Base-by-base conservation (phyloP, 35 echinoderm and acorn worm species). In the Antedon bifida region DNA sequence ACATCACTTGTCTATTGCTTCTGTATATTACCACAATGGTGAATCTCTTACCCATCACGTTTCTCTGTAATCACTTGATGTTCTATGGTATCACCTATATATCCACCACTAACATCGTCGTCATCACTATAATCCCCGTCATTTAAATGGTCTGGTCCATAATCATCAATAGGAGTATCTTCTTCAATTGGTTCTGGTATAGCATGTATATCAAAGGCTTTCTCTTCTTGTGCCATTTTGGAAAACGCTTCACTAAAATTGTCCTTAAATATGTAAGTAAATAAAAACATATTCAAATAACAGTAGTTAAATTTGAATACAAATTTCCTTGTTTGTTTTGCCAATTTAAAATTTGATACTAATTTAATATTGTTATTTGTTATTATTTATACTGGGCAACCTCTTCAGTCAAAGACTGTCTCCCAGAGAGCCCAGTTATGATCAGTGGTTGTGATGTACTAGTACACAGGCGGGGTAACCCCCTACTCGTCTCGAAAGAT, bases 141-240 rank as follows among this genome's bases (percentile, higher is more conserved):
- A 5, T 64, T 85, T 38, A 42, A 80, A n/a, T 86, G 83, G 82
- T 89, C 90, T 39, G 44, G 34, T 31, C 81, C 81, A 19, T 21
- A 33, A 35, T 84, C 80, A 32, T 85, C 35, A 28, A 46, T 30
- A 38, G 75, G 51, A 19, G 83, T 73, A 39, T 83, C 32, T 35
- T 77, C 30, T 19, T 99, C 95, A 39, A 99, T 51, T 2, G 95
- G 95, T 88, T 99, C 95, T 29, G 95, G 95, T 36, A 90, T 88
- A 1, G 90, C 88, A 26, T 86, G 75, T 77, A 90, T 83, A 74
- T 99, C 95, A 88, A 99, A 99, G 30, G 95, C 95, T 75, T 99
- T 91, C 3, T 92, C 78, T 39, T 81, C 85, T 30, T 81, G 55
- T 21, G 86, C 88, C 83, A 85, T 83, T 75, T 89, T 83, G 39